Conservation (phyloP, 2,113 vertebrate species). For the Tupaia chinensis region DNA sequence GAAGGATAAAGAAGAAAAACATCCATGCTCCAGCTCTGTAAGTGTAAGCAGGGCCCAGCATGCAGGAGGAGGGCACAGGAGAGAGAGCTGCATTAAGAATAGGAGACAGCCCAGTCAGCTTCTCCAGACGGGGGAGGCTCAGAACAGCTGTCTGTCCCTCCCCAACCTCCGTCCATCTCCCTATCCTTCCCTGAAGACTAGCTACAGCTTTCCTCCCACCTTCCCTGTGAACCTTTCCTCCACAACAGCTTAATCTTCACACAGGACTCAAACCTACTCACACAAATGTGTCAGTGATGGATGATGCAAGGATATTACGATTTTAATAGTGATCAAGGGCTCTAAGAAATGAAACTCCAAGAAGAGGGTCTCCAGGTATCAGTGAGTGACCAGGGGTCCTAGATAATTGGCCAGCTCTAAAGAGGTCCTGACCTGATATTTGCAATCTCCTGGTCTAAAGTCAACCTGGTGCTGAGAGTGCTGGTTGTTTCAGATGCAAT, state of each 20-base stretch:
- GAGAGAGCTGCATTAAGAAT: neutral
- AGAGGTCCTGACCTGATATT: neutral
- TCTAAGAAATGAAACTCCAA: slow-evolving; percentile 49
- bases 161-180: neutral
- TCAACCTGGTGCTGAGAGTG: neutral
- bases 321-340: slow-evolving; percentile 48
- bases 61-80: neutral
- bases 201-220: neutral
- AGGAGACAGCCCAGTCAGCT: neutral
- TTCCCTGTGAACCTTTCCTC: slow-evolving; percentile 22
- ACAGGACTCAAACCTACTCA: neutral
- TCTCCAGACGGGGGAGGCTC: neutral
- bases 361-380: neutral
- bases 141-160: neutral
- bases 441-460: neutral
- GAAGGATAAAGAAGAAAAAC: neutral
- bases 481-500: neutral
- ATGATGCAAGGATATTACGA: slow-evolving; percentile 21
- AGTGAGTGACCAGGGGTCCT: neutral
- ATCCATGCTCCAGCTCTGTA: neutral
- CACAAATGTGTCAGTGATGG: slow-evolving; percentile 38
- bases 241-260: slow-evolving; percentile 6
- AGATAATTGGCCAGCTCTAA: neutral
- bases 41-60: neutral
- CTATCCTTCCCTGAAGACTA: neutral